A percentile compares a stretch with the other conserved stretches of the same genome.
These are phyloP conservation scores for Microcebus griseorufus DNA, from an alignment of 2,113 vertebrate species.

Conservation along the genomic window DNA sequence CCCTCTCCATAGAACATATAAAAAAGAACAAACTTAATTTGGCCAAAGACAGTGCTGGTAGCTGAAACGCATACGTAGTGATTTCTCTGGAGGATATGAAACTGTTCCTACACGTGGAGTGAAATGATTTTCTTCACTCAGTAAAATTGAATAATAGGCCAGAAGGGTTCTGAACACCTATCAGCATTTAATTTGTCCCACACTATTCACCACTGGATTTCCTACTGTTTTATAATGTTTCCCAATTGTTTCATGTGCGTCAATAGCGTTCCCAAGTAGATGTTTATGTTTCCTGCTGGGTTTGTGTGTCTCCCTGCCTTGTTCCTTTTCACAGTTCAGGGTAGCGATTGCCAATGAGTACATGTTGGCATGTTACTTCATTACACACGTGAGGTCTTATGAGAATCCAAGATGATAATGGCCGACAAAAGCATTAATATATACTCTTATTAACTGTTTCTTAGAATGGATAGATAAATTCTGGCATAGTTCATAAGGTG, in stretches of 20 bases:
- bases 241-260: background rate
- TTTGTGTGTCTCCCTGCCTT: background rate
- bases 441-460: background rate
- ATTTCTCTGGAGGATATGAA: background rate
- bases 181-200: background rate
- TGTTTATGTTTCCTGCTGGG: background rate
- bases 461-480: slow-evolving; percentile 19
- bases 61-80: background rate
- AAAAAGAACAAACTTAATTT: background rate
- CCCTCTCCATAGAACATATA: background rate
- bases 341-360: background rate
- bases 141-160: background rate
- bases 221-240: background rate
- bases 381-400: slow-evolving; percentile 21
- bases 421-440: background rate
- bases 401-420: background rate
- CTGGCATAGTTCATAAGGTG: background rate
- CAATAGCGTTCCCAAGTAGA: background rate
- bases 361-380: background rate
- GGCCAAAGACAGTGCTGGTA: background rate
- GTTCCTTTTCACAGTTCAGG: background rate
- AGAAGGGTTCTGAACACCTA: background rate
- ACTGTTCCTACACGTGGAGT: background rate
- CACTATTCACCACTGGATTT: background rate
- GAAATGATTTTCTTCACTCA: slow-evolving; percentile 22